Evolutionary conservation across 2,113 vertebrate species (phyloP).

Genomic region (Aegithalos caudatus): DNA sequence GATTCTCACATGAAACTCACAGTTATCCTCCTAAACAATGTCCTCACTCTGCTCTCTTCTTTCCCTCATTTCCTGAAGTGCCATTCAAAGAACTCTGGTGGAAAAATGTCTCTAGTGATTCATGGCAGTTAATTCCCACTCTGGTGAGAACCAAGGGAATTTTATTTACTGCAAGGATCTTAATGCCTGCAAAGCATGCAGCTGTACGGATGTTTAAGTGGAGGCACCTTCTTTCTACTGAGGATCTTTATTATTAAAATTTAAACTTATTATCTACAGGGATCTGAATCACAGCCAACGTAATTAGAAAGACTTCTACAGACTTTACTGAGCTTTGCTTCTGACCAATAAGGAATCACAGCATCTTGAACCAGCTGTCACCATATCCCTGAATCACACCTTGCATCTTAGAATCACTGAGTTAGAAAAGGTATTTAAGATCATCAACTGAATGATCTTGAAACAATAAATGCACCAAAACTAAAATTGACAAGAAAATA

Average conservation of each 20-base stretch:
- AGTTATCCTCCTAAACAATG: neutral
- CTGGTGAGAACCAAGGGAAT: neutral
- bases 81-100: neutral
- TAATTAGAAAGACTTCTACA: neutral
- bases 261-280: neutral
- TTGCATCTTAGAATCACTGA: neutral
- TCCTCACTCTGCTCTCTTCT: neutral
- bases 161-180: neutral
- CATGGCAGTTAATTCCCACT: neutral
- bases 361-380: neutral
- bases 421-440: neutral
- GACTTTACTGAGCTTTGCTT: neutral
- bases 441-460: neutral
- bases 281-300: neutral
- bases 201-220: neutral
- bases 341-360: neutral
- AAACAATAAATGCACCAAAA: neutral
- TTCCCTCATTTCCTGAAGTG: neutral
- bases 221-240: neutral
- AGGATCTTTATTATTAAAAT: neutral
- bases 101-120: neutral
- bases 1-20: neutral
- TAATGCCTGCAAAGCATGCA: neutral
- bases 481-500: neutral
- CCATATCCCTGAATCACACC: neutral